Base-by-base conservation (phyloP, 2,888 invertebrate species). In the Drosophila paranaensis region DNA sequence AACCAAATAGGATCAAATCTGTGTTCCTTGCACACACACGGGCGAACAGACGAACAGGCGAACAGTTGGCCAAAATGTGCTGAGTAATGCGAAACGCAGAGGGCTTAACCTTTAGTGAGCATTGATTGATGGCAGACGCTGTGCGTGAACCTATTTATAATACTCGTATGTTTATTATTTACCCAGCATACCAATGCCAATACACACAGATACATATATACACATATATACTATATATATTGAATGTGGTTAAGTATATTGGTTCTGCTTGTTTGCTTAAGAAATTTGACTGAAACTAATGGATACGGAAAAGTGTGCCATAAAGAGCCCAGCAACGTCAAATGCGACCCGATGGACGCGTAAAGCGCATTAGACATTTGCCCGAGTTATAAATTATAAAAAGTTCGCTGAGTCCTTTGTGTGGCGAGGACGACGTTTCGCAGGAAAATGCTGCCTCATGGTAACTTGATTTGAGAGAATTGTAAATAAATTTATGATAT, bases 241-340 rank as follows among this genome's bases (percentile, higher is more conserved):
- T 33, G 10, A 53, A 39, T 48, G 20, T 35, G 56, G 46, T 68
- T 67, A 64, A 69, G 78, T 65, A 75, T 82, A 84, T 84, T 89
- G 88, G 77, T 60, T 79, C 71, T 70, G 68, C 69, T 25, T 73
- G 85, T 81, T 88, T 83, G 84, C 72, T 72, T 72, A 73, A 73
- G 82, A 81, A 84, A 75, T 79, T 88, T 88, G 89, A 79, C 80
- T 77, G 77, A 61, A 88, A 89, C 88, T 89, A 89, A 84, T 84
- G 84, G 84, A 83, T 60, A 50, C 70, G 57, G 6, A 64, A 33
- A 57, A 68, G 35, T 58, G 54, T 48, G 72, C 68, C 61, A 68
- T 27, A 46, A 57, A 57, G 53, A 50, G 60, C 42, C 33, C 30
- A 14, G 20, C 58, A 43, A 67, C 81, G 42, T 69, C 64, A 81